A percentile compares a stretch with the other conserved stretches of the same genome.
These are phyloP conservation scores for Xenopus laevis DNA, from an alignment of 2,113 vertebrate genomes.

Conservation along the genomic window DNA sequence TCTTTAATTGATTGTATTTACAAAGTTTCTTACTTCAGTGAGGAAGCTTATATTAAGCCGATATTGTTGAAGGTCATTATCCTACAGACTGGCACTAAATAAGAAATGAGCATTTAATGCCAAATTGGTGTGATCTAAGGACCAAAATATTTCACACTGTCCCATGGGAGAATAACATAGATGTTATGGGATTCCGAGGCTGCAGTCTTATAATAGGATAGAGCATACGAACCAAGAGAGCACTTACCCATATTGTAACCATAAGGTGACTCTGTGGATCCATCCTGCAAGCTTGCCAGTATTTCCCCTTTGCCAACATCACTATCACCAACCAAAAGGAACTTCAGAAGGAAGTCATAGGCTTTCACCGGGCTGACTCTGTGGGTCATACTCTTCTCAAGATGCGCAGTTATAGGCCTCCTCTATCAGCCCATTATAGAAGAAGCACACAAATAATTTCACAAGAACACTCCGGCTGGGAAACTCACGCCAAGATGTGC, in stretches of 20 bases:
- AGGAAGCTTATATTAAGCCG: too few species aligned
- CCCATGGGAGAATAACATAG: too few species aligned
- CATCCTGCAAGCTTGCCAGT: constrained; percentile 72
- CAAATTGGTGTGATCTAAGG: too few species aligned
- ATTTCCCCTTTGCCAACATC: constrained; percentile 73
- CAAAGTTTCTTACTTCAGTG: too few species aligned
- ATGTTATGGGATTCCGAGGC: too few species aligned
- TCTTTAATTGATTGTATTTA: too few species aligned
- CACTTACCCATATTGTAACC: constrained; percentile 65
- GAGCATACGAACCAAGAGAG: too few species aligned
- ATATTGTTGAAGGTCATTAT: too few species aligned
- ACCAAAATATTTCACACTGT: too few species aligned
- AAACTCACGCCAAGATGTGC: constrained; percentile 12
- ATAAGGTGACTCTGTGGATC: constrained; percentile 67
- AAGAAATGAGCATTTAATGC: too few species aligned
- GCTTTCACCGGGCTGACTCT: constrained; percentile 66
- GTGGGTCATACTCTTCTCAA: constrained; percentile 63
- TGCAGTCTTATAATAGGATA: too few species aligned
- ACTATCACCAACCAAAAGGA: constrained; percentile 68
- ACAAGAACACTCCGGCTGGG: not conserved
- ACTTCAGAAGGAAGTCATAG: constrained; percentile 73
- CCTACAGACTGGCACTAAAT: too few species aligned
- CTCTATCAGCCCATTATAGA: constrained; percentile 27
- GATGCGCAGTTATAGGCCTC: constrained; percentile 29
- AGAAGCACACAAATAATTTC: not conserved